Evolutionary conservation across 2,797 vertebrate species (phyloP).

Genomic region (Carduelis carduelis): DNA sequence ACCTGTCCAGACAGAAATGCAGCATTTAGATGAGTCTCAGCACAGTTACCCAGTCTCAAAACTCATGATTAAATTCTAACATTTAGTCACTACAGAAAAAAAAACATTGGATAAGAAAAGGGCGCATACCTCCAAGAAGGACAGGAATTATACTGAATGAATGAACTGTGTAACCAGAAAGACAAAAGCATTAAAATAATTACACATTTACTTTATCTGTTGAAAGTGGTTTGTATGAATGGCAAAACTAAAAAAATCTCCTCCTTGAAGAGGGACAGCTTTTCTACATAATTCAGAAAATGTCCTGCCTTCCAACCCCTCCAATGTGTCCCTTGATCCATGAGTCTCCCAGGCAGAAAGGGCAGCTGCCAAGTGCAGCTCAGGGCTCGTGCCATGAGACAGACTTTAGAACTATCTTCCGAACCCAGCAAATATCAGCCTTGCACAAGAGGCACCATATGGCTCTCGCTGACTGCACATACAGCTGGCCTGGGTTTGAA

Average conservation of each 20-base stretch:
- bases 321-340: neutral
- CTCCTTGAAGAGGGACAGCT: neutral
- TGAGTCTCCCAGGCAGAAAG: neutral
- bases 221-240: neutral
- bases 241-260: neutral
- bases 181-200: neutral
- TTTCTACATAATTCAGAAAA: neutral
- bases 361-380: neutral
- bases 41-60: neutral
- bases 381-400: accelerated
- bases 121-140: neutral
- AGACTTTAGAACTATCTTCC: neutral
- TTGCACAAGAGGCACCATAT: neutral
- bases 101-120: neutral
- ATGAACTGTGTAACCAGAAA: neutral
- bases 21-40: neutral
- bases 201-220: neutral
- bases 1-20: neutral
- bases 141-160: neutral
- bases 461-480: neutral
- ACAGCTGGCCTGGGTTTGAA: neutral
- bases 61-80: neutral
- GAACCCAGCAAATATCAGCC: neutral
- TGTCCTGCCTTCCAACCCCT: neutral
- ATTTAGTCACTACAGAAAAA: neutral